phyloP scores from a whole-genome alignment of 2,797 vertebrate species.

The Pangasius krempfi region DNA sequence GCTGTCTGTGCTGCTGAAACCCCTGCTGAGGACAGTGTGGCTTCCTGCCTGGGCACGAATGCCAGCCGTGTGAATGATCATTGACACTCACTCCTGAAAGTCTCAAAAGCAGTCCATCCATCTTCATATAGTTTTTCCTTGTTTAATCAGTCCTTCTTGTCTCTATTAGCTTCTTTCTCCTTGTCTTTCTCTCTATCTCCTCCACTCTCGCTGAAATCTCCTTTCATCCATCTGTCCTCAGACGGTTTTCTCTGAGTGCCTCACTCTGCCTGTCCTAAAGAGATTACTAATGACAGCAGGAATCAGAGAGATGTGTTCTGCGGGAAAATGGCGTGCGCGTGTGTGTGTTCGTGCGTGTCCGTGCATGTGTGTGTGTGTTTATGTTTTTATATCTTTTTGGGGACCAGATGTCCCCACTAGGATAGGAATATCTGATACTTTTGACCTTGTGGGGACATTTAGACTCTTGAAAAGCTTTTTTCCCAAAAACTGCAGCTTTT shows the following conservation, averaged over 20 bases:
- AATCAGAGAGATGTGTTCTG: conserved; percentile 52
- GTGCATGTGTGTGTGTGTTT: background rate
- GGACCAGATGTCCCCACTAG: background rate
- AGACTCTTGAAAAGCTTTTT: background rate
- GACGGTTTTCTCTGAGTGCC: conserved; percentile 49
- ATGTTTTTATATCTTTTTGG: background rate
- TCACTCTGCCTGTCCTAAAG: conserved; percentile 51
- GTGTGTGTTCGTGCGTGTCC: conserved; percentile 14
- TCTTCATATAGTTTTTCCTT: conserved; percentile 44
- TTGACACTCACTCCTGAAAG: conserved; percentile 45
- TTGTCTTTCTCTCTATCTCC: background rate
- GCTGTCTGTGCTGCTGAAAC: conserved; percentile 42
- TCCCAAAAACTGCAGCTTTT: background rate
- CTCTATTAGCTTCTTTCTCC: background rate
- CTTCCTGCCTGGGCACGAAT: conserved; percentile 14
- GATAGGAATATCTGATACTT: background rate
- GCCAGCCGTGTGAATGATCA: conserved; percentile 38
- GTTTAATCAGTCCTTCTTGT: conserved; percentile 21
- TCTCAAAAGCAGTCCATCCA: conserved; percentile 39
- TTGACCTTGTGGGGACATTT: background rate
- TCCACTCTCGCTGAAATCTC: conserved; percentile 24
- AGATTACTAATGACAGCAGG: conserved; percentile 54
- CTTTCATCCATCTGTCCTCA: conserved; percentile 46
- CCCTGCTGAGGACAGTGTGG: conserved; percentile 35
- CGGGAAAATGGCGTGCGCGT: conserved; percentile 33